These are phyloP conservation scores for Caenorhabditis sp. DNA, from an alignment of 2,888 invertebrate species.

Conservation along the genomic window DNA sequence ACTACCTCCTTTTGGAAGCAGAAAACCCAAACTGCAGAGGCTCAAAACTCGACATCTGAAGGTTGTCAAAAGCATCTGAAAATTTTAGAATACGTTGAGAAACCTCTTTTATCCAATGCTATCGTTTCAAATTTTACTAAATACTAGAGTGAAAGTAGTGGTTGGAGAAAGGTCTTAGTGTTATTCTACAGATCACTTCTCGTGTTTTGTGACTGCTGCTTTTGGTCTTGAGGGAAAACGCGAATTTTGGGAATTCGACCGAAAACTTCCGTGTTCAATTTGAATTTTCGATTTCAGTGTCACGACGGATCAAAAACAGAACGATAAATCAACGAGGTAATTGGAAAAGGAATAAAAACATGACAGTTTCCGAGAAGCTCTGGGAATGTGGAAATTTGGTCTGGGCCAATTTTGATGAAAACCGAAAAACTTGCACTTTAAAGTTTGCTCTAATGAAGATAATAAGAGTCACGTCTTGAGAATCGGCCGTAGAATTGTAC, in stretches of 20 bases:
- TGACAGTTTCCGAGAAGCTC: background rate
- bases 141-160: conserved; percentile 8
- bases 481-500: conserved; percentile 30
- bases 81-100: too few relatives aligned
- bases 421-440: conserved; percentile 1
- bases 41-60: too few relatives aligned
- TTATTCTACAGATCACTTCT: conserved; percentile 10
- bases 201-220: conserved; percentile 10
- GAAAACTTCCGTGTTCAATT: background rate
- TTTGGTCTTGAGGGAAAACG: background rate
- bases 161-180: background rate
- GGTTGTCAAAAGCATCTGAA: too few relatives aligned
- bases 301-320: conserved; percentile 6
- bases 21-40: too few relatives aligned
- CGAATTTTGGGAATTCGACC: background rate
- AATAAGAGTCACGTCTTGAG: conserved; percentile 23
- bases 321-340: background rate
- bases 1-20: too few relatives aligned
- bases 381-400: background rate
- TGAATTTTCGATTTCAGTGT: background rate
- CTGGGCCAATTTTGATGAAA: conserved; percentile 6
- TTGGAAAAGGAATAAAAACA: background rate
- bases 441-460: conserved; percentile 18
- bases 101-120: too few relatives aligned
- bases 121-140: too few relatives aligned